Evolutionary conservation across 2,113 vertebrate species (phyloP).

Genomic region (Cercopithecus mona): DNA sequence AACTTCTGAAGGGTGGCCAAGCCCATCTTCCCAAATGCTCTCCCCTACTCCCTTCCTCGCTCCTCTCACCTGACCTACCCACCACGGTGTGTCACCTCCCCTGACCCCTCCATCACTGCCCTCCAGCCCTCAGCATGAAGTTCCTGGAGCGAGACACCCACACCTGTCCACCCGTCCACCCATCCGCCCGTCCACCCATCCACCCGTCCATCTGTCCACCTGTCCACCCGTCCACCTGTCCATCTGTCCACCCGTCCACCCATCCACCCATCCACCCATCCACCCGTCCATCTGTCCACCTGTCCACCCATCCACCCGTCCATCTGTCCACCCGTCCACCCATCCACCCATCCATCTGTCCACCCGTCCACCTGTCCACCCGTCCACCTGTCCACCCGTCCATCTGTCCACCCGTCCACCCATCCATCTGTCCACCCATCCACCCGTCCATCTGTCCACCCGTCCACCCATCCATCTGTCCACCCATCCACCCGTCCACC

Average conservation of each 20-base stretch:
- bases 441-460: accelerated
- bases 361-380: accelerated
- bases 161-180: background rate
- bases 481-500: accelerated
- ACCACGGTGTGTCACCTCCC: too few species aligned
- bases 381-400: too few species aligned
- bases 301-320: accelerated
- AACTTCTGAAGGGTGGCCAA: background rate
- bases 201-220: accelerated
- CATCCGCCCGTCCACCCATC: accelerated
- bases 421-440: accelerated
- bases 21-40: background rate
- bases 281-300: accelerated
- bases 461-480: background rate
- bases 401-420: accelerated
- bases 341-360: accelerated
- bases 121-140: accelerated
- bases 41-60: background rate
- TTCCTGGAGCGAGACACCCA: accelerated
- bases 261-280: accelerated
- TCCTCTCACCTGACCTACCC: background rate
- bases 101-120: background rate
- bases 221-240: accelerated
- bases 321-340: accelerated
- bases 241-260: accelerated